Percentiles rank a stretch among this genome's conserved stretches.
Evolutionary conservation across 2,797 vertebrate species (phyloP).

Genomic region (Semotilus atromaculatus): DNA sequence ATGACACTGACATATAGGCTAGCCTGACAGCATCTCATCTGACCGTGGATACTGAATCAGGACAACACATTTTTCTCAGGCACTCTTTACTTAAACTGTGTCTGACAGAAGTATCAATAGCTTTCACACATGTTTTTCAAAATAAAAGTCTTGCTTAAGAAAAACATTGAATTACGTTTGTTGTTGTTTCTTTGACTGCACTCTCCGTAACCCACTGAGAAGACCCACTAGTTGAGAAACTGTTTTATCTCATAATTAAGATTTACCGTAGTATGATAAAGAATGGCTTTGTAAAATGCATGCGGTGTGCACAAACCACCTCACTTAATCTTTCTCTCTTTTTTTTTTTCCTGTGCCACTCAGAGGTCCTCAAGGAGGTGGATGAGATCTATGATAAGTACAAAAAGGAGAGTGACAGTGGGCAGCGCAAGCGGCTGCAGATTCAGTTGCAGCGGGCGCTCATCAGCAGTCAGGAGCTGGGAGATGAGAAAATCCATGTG

Average conservation of each 20-base stretch:
- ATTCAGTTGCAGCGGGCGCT: slow-evolving; percentile 92
- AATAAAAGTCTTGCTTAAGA: not conserved
- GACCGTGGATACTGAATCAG: not conserved
- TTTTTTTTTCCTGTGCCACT: slow-evolving; percentile 57
- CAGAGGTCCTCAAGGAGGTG: slow-evolving; percentile 96
- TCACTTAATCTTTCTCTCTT: slow-evolving; percentile 17
- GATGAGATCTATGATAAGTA: slow-evolving; percentile 96
- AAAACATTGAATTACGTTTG: not conserved
- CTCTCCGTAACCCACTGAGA: not conserved
- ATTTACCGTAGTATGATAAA: not conserved
- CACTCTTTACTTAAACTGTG: not conserved
- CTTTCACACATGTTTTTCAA: not conserved
- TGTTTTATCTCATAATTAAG: not conserved
- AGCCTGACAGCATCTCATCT: not conserved
- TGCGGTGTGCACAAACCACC: slow-evolving; percentile 23
- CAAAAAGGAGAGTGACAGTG: slow-evolving; percentile 87
- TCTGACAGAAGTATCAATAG: not conserved
- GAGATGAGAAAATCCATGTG: slow-evolving; percentile 97
- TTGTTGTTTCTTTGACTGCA: not conserved
- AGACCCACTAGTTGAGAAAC: not conserved
- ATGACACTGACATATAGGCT: not conserved
- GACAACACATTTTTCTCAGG: not conserved
- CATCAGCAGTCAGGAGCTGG: slow-evolving; percentile 94
- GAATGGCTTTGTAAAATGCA: slow-evolving; percentile 2
- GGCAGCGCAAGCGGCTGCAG: slow-evolving; percentile 91